phyloP scores from a whole-genome alignment of 1,140 invertebrate genomes.

The Drosophila oshimai region DNA sequence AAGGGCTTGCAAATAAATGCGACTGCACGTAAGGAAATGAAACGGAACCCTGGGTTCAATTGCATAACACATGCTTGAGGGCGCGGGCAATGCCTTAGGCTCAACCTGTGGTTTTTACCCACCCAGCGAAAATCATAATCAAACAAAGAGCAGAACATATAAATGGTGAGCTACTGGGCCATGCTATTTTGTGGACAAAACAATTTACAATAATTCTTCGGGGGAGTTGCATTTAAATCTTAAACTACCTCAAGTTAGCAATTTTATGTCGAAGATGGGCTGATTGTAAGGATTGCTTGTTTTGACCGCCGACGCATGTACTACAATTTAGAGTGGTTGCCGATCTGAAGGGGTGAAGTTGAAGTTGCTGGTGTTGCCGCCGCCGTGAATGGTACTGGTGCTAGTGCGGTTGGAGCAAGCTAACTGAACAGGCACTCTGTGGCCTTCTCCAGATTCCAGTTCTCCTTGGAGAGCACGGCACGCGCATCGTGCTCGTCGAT shows the following conservation, averaged over 20 bases:
- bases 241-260: conserved; percentile 5
- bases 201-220: conserved; percentile 13
- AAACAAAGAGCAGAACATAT: neutral
- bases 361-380: conserved; percentile 3
- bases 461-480: conserved; percentile 92
- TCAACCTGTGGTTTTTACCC: conserved; percentile 59
- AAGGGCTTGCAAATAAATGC: conserved; percentile 55
- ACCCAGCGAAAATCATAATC: neutral
- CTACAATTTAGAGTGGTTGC: conserved; percentile 25
- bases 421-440: conserved; percentile 95
- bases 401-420: conserved; percentile 58
- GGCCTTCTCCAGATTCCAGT: conserved; percentile 94
- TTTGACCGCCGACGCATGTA: neutral
- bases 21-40: conserved; percentile 26
- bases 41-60: conserved; percentile 35
- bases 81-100: conserved; percentile 25
- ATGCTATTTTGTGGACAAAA: conserved; percentile 9
- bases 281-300: conserved; percentile 19
- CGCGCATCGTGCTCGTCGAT: conserved; percentile 91
- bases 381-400: conserved; percentile 1
- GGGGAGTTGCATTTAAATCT: neutral
- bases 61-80: conserved; percentile 31
- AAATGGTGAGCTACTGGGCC: neutral
- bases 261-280: neutral
- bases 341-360: conserved; percentile 1